Conservation (phyloP, 2,888 invertebrate species). For the Scelioninae gen. 1 region DNA sequence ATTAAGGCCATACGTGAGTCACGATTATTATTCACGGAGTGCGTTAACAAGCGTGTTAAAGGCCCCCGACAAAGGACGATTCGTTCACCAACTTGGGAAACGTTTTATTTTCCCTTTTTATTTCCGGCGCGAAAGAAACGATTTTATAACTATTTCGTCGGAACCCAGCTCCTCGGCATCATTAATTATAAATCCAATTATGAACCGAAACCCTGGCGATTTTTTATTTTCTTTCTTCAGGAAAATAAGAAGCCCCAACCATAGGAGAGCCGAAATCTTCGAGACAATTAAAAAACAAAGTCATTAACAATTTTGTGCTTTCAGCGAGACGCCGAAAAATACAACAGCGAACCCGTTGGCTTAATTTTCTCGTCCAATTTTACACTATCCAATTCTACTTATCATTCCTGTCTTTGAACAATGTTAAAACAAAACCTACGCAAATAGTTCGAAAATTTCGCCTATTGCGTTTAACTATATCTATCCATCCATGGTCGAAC, state of each 20-base stretch:
- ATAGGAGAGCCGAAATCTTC: no score
- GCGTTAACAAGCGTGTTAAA: constrained; percentile 56
- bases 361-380: constrained; percentile 61
- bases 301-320: no score
- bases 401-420: constrained; percentile 56
- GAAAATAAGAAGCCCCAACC: no score
- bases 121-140: constrained; percentile 42
- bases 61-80: constrained; percentile 26
- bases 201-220: no score
- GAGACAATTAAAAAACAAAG: no score
- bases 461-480: constrained; percentile 59
- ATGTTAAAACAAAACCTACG: constrained; percentile 34
- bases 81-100: constrained; percentile 32
- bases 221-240: no score
- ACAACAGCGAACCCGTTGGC: no score
- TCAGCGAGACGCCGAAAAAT: no score
- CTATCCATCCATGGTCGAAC: constrained; percentile 41
- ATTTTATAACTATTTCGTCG: constrained; percentile 54
- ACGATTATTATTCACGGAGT: constrained; percentile 39
- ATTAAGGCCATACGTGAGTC: constrained; percentile 35
- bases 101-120: constrained; percentile 43
- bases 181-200: constrained; percentile 61
- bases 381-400: constrained; percentile 50
- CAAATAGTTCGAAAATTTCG: constrained; percentile 60
- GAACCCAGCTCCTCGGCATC: no score